Evolutionary conservation across 2,113 vertebrate genomes (phyloP).

Genomic region (Cynopterus brachyotis): DNA sequence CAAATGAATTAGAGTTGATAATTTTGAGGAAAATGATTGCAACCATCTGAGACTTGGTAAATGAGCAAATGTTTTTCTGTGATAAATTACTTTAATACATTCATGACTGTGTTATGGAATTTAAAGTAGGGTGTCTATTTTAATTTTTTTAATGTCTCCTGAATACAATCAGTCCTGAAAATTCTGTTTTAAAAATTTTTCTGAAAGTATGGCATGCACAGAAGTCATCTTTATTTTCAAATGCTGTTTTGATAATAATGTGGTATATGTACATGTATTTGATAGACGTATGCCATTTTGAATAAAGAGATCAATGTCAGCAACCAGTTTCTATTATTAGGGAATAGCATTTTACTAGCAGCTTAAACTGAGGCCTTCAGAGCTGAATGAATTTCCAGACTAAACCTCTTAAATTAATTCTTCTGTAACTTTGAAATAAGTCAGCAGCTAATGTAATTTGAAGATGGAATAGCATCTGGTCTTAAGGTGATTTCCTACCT

Average conservation of each 20-base stretch:
- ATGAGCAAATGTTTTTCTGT: background rate
- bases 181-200: background rate
- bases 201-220: background rate
- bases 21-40: background rate
- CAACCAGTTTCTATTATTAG: background rate
- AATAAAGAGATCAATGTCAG: background rate
- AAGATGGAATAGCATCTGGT: slow-evolving; percentile 13
- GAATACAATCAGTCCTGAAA: background rate
- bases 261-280: background rate
- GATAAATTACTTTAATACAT: background rate
- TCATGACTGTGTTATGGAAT: background rate
- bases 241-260: background rate
- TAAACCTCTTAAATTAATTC: slow-evolving; percentile 9
- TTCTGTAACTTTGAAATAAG: slow-evolving; percentile 11
- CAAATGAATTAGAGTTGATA: background rate
- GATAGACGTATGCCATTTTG: background rate
- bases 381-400: slow-evolving; percentile 26
- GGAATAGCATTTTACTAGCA: background rate
- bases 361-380: background rate
- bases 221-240: background rate
- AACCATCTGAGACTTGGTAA: background rate
- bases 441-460: slow-evolving; percentile 28
- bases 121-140: background rate
- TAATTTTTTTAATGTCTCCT: background rate
- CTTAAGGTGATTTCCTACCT: background rate